Base-by-base conservation (phyloP, 2,113 vertebrate genomes). In the Australoheros scitulus region DNA sequence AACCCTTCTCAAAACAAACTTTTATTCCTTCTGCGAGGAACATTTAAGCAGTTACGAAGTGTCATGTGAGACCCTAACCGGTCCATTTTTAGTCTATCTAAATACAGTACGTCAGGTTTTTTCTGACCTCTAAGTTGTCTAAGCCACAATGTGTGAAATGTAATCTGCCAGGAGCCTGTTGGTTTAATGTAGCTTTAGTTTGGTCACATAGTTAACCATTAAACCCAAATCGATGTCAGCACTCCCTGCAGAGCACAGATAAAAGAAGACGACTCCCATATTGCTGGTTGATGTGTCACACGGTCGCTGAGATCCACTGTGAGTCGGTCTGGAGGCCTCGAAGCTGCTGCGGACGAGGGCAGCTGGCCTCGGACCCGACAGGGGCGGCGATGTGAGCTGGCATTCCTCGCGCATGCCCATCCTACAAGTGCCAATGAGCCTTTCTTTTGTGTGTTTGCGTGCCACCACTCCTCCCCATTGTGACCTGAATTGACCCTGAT, bases 51-150 rank as follows among this genome's bases (percentile, higher is more conserved):
- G 74, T 86, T 6, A 1, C 15, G 15, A 70, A 38, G 7, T 7
- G 64, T 41, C n/a, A 1, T 0, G 9, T 32, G 11, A 80, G 6
- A 38, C 32, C 75, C 58, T 6, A 75, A 60, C 59, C 18, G 38
- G 15, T 76, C 87, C 85, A 79, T 79, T 82, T 60, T 36, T 15
- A 61, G 61, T 64, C 65, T 55, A 65, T 79, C 72, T 76, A 24
- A 79, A 82, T 80, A 63, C 14, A 77, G 79, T 88, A 79, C 13
- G 82, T 89, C 84, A 36, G 79, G 60, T 87, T 90, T 65, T 84
- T 84, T 83, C 80, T 87, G 86, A 87, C 77, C 36, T 8, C 57
- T 3, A 65, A 60, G 24, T 64, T 1, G 36, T 90, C 81, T 36
- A 22, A 81, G 83, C 74, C 80, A 3, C 50, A 1, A 34, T 20